Percentiles rank a stretch among this genome's conserved stretches.
Evolutionary conservation across 37 sponge, comb jelly and placozoan species (phyloP).

Genomic region (Ianthella basta): DNA sequence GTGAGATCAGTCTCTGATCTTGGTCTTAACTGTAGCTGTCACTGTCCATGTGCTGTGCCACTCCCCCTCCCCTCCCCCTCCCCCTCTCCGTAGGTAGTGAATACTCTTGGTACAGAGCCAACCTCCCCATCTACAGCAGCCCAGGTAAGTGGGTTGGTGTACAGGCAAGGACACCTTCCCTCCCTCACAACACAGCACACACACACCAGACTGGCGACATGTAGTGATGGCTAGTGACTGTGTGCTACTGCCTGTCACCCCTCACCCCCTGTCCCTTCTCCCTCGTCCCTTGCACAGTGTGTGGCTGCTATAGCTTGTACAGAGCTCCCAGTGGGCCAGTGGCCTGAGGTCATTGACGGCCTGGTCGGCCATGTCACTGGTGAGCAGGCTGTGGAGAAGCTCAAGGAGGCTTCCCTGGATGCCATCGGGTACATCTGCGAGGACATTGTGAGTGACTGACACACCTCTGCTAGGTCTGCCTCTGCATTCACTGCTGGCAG

Average conservation of each 20-base stretch:
- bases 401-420: conserved; percentile 92
- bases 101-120: conserved; percentile 92
- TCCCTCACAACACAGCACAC: too few relatives aligned
- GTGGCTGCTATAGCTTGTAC: conserved; percentile 90
- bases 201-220: too few relatives aligned
- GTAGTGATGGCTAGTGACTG: too few relatives aligned
- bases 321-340: conserved; percentile 80
- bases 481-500: too few relatives aligned
- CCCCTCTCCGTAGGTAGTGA: conserved; percentile 63
- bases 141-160: conserved; percentile 39
- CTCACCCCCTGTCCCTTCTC: too few relatives aligned
- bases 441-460: conserved; percentile 77
- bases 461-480: too few relatives aligned
- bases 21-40: too few relatives aligned
- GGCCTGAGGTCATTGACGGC: conserved; percentile 80
- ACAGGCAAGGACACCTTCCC: too few relatives aligned
- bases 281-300: conserved; percentile 47
- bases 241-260: too few relatives aligned
- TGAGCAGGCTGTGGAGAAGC: conserved; percentile 43
- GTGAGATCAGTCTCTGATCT: too few relatives aligned
- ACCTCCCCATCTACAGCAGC: conserved; percentile 81
- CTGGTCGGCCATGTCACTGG: conserved; percentile 62
- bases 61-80: too few relatives aligned
- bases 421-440: conserved; percentile 95
- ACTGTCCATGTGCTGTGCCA: neutral